Base-by-base conservation (phyloP, 2,113 vertebrate species). In the Porphyrio hochstetteri region DNA sequence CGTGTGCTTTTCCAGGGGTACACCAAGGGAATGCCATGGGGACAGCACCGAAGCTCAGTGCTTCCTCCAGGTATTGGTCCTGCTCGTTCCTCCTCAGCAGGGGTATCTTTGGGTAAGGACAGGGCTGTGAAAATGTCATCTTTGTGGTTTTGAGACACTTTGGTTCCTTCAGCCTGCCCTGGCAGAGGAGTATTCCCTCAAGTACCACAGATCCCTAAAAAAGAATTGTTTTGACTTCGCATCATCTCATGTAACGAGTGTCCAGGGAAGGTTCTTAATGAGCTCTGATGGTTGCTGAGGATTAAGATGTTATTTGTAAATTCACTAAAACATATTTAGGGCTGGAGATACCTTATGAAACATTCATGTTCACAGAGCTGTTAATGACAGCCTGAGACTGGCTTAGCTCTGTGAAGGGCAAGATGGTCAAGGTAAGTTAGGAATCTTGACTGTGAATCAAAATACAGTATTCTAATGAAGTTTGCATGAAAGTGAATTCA, bases 381-480 rank as follows among this genome's bases (percentile, higher is more conserved):
- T 16, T 65, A 4, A 27, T 7, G 61, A 52, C 0, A 21, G 14
- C 7, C 40, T 23, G 59, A 71, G 70, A 29, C 50, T 40, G 16
- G 6, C 24, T 56, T 36, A 40, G 29, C n/a, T 46, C 63, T 16
- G 19, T 14, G 61, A 53, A 46, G 28, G 55, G 65, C 13, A 40
- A 5, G 8, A 2, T 33, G 33, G 28, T 25, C 63, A 59, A 75
- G 27, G 52, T 11, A 63, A 13, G 33, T 11, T 28, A 50, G 40
- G 31, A 85, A 52, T 59, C 27, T n/a, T 11, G 20, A 33, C 12
- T 33, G 3, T 21, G 42, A 44, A 11, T 65, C 23, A 63, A 80
- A 57, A 38, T 40, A 19, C 0, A 2, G 5, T 16, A 5, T 50
- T 69, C 33, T n/a, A 50, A 13, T 57, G n/a, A 25, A 63, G 14